Base-by-base conservation (phyloP, 2,113 vertebrate genomes). In the Blennius ocellaris region DNA sequence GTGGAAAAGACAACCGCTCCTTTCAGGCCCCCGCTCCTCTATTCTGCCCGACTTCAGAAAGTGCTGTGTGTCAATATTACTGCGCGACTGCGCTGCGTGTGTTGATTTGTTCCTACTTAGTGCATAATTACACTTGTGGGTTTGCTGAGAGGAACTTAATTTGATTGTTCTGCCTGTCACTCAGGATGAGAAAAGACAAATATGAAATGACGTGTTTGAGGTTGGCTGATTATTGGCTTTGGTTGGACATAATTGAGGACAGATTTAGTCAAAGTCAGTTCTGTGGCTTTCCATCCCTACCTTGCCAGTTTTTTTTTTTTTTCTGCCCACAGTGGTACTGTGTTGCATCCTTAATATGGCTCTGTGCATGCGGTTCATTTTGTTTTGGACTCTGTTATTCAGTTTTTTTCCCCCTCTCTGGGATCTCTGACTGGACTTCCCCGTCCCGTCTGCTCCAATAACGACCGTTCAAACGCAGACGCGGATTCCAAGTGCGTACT, bases 391-490 rank as follows among this genome's bases (percentile, higher is more conserved):
- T 93, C 91, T 90, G 86, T 84, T 88, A n/a, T n/a, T 92, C 68
- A 41, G 10, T 67, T 57, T 73, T 72, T 52, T 43, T 41, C 73
- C 56, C 56, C 68, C 56, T 77, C 68, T 52, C 67, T 16, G 73
- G 72, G 73, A 85, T 86, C 81, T 93, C 91, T 80, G 80, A 93
- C 87, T 69, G 84, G 89, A 86, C 88, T 94, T 92, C 95, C 93
- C 93, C 93, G 93, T 93, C 92, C 87, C 94, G 95, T 96, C 94
- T 88, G 86, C 85, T 96, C 94, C 94, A 95, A 96, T 96, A 93
- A 95, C 94, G 93, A 92, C 92, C 83, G 58, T 70, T 73, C 59
- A 78, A 83, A 94, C 92, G 94, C 93, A 94, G 93, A 94, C 90
- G 89, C 86, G 80, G 92, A 94, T 93, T 95, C 93, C 89, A 85